These are phyloP conservation scores for Nemopilema nomurai DNA, from an alignment of 30 jellyfish, hydroid and myxozoan species.

Conservation along the genomic window DNA sequence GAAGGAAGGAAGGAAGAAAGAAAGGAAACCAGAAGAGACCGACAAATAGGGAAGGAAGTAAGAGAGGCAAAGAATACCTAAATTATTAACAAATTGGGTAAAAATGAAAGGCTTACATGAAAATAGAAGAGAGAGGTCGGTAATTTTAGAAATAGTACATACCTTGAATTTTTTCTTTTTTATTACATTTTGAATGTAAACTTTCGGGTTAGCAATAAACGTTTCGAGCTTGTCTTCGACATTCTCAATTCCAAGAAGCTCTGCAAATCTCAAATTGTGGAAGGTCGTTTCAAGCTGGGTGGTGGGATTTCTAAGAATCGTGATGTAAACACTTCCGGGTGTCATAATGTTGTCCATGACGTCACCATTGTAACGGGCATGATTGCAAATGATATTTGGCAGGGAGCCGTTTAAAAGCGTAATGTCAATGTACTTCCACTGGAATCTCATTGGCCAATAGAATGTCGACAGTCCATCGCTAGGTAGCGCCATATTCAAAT, in stretches of 20 bases:
- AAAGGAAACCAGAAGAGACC: not conserved
- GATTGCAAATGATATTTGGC: constrained; percentile 92
- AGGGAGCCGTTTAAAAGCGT: constrained; percentile 92
- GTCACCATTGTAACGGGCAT: constrained; percentile 96
- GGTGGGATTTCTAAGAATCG: constrained; percentile 88
- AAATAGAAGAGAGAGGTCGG: not conserved
- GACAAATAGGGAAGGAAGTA: not conserved
- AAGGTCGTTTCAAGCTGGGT: constrained; percentile 96
- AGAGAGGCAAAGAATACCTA: not conserved
- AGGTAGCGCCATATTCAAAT: constrained; percentile 91
- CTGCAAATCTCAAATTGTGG: constrained; percentile 80
- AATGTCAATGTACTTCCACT: constrained; percentile 96
- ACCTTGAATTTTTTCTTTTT: constrained; percentile 87
- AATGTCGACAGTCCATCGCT: constrained; percentile 97
- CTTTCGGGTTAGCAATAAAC: constrained; percentile 86
- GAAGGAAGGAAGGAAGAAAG: not conserved
- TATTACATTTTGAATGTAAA: constrained; percentile 88
- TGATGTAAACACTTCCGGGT: constrained; percentile 90
- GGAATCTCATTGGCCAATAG: constrained; percentile 98
- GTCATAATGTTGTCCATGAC: constrained; percentile 96
- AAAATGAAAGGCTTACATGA: not conserved
- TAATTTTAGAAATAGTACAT: not conserved
- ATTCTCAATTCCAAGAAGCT: constrained; percentile 65
- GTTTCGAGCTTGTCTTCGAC: constrained; percentile 71
- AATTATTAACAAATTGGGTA: not conserved